Evolutionary conservation across 1,140 invertebrate genomes (phyloP).

Genomic region (Drosophila setifemur): DNA sequence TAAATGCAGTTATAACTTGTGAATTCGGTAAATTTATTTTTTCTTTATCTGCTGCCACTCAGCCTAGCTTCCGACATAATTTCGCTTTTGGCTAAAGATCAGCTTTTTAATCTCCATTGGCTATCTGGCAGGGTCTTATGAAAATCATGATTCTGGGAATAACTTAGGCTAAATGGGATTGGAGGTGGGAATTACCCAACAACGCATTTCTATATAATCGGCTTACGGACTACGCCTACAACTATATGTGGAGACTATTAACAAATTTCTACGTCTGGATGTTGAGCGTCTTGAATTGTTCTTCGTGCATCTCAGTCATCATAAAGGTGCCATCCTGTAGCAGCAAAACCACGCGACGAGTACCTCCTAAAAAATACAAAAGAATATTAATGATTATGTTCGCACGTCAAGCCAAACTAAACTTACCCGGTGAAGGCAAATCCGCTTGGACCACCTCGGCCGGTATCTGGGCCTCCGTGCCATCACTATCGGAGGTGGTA

Average conservation of each 20-base stretch:
- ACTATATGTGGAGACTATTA: constrained; percentile 5
- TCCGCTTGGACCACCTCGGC: constrained; percentile 92
- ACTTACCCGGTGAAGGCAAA: constrained; percentile 89
- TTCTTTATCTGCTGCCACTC: not conserved
- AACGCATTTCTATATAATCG: constrained; percentile 7
- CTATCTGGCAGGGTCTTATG: not conserved
- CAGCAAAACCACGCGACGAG: constrained; percentile 89
- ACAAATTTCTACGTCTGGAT: constrained; percentile 68
- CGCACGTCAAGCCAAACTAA: not conserved
- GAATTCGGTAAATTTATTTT: constrained; percentile 7
- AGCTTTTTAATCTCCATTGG: not conserved
- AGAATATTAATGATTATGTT: not conserved
- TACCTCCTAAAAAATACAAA: constrained; percentile 85
- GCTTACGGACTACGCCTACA: constrained; percentile 13
- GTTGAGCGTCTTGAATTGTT: constrained; percentile 90
- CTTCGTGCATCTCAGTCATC: constrained; percentile 92
- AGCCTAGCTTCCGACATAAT: not conserved
- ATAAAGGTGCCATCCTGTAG: constrained; percentile 91
- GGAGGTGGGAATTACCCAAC: constrained; percentile 2
- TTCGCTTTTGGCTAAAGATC: not conserved
- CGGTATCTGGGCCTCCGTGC: constrained; percentile 87
- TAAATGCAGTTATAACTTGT: not conserved
- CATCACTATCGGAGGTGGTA: constrained; percentile 84
- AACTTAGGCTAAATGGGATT: not conserved
- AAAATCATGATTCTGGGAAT: not conserved